Percentiles rank a stretch among this genome's conserved stretches.
Evolutionary conservation across 2,888 invertebrate genomes (phyloP).

Genomic region (Stomorhina lunata): DNA sequence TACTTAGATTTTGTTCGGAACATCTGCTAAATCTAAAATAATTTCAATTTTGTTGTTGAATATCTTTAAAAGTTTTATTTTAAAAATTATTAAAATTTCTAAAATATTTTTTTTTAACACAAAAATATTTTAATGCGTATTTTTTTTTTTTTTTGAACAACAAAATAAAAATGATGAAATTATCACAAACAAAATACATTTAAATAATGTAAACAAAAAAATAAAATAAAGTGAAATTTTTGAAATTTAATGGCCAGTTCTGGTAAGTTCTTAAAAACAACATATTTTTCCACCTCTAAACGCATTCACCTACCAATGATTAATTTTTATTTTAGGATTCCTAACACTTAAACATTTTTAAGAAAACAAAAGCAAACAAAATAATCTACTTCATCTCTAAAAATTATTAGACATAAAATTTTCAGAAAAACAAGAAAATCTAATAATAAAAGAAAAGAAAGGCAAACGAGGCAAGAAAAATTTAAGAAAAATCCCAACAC

Average conservation of each 20-base stretch:
- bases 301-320: conserved; percentile 36
- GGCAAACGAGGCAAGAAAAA: neutral
- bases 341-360: neutral
- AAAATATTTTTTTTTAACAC: too few relatives aligned
- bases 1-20: too few relatives aligned
- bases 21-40: too few relatives aligned
- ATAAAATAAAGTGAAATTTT: conserved; percentile 38
- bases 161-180: neutral
- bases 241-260: conserved; percentile 8
- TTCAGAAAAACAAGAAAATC: conserved; percentile 1
- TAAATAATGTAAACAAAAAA: neutral
- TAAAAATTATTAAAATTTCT: too few relatives aligned
- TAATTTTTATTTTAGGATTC: conserved; percentile 62
- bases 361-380: neutral
- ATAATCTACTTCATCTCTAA: neutral
- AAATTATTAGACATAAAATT: conserved; percentile 34
- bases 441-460: neutral
- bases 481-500: conserved; percentile 25
- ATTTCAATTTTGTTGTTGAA: too few relatives aligned
- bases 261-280: conserved; percentile 56
- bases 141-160: too few relatives aligned
- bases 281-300: neutral
- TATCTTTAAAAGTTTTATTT: too few relatives aligned
- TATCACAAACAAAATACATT: neutral
- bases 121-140: neutral